Percentiles rank a stretch among this genome's conserved stretches.
phyloP scores from a whole-genome alignment of 2,113 vertebrate genomes.

The Echinops telfairi region DNA sequence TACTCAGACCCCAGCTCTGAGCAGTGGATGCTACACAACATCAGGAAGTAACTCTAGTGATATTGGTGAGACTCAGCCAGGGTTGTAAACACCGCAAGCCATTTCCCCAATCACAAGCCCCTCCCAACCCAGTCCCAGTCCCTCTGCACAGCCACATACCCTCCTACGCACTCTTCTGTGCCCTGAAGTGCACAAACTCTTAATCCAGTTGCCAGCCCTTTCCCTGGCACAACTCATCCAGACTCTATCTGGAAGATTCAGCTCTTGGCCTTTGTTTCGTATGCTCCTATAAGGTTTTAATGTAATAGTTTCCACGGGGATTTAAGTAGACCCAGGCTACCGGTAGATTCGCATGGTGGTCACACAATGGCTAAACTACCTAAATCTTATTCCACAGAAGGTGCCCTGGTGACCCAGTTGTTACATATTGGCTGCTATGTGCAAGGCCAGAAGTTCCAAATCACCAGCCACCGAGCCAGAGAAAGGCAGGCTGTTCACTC shows the following conservation, averaged over 20 bases:
- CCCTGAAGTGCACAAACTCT: not conserved
- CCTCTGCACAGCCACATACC: too few relatives aligned
- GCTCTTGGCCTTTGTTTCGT: not conserved
- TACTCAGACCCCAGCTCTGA: too few relatives aligned
- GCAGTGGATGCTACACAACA: too few relatives aligned
- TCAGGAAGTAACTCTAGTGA: too few relatives aligned
- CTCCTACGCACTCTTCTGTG: not conserved
- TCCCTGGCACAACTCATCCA: not conserved
- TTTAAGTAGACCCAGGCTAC: not conserved
- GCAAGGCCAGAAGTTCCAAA: too few relatives aligned
- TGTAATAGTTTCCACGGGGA: not conserved
- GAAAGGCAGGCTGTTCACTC: too few relatives aligned
- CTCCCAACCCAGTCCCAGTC: not conserved
- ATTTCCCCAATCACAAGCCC: not conserved
- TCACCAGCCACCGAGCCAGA: too few relatives aligned
- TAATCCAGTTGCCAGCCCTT: not conserved
- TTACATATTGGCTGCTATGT: too few relatives aligned
- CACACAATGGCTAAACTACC: not conserved
- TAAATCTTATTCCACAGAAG: not conserved
- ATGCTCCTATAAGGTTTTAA: not conserved
- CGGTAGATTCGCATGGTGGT: not conserved
- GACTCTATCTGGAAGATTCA: not conserved
- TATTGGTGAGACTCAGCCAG: not conserved
- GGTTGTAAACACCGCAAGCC: not conserved
- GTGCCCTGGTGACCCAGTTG: not conserved